Percentiles rank a stretch among this genome's conserved stretches.
Evolutionary conservation across 2,797 vertebrate genomes (phyloP).

Genomic region (Sebastes trivittatus): DNA sequence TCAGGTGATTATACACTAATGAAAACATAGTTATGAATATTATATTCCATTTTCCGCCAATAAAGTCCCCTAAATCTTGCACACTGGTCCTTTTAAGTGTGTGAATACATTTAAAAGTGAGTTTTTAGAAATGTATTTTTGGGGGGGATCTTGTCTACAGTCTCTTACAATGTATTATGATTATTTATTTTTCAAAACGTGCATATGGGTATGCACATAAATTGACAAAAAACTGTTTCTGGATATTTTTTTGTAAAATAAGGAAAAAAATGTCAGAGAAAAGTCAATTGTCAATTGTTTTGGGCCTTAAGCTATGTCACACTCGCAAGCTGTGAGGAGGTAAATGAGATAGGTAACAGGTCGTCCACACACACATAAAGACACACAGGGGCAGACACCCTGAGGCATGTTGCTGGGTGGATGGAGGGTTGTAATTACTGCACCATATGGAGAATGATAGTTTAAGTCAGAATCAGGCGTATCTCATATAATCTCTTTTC

Average conservation of each 20-base stretch:
- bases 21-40: neutral
- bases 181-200: neutral
- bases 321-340: slow-evolving; percentile 77
- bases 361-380: slow-evolving; percentile 34
- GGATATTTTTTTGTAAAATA: neutral
- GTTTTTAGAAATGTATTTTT: neutral
- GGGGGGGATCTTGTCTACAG: neutral
- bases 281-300: neutral
- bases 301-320: slow-evolving; percentile 23
- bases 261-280: neutral
- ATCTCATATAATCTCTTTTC: slow-evolving; percentile 49
- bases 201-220: neutral
- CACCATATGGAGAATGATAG: slow-evolving; percentile 69
- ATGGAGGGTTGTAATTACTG: slow-evolving; percentile 17
- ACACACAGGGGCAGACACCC: slow-evolving; percentile 19
- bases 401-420: slow-evolving; percentile 20
- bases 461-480: slow-evolving; percentile 63
- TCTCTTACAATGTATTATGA: too few relatives aligned
- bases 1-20: neutral
- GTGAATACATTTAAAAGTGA: neutral
- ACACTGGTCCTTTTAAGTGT: neutral
- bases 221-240: neutral
- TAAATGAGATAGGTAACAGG: slow-evolving; percentile 79
- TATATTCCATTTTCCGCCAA: neutral
- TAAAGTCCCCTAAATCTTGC: neutral